Evolutionary conservation across 2,888 invertebrate genomes (phyloP).

Genomic region (Leptinotarsa haldemani): DNA sequence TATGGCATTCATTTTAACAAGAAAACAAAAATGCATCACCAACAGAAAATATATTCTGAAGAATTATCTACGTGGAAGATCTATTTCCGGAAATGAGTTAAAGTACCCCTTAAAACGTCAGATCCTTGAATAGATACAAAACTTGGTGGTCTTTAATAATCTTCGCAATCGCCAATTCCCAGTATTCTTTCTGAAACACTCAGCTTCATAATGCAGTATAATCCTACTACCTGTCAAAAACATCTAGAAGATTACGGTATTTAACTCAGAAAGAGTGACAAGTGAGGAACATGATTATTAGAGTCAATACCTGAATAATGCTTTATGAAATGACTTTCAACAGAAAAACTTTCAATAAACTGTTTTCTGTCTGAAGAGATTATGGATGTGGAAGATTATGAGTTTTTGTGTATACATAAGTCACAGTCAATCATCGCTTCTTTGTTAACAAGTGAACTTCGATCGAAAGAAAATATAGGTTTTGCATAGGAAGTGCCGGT

Average conservation of each 20-base stretch:
- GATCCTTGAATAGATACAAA: not conserved
- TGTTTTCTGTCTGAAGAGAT: not conserved
- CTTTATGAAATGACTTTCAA: not conserved
- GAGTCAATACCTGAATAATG: not conserved
- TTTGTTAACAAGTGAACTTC: too few species aligned
- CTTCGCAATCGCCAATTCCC: not conserved
- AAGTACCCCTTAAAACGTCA: not conserved
- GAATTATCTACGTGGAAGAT: not conserved
- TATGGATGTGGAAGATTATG: not conserved
- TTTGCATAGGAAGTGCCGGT: too few species aligned
- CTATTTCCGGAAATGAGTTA: not conserved
- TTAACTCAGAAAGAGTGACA: not conserved
- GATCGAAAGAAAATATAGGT: too few species aligned
- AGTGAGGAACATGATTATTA: not conserved
- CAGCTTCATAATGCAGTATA: too few species aligned
- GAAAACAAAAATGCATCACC: not conserved
- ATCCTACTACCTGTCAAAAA: not conserved
- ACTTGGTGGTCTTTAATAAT: constrained; percentile 5
- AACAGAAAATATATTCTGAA: not conserved
- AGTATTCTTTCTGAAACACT: not conserved
- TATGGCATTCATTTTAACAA: not conserved
- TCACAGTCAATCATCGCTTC: too few species aligned
- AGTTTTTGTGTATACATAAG: not conserved
- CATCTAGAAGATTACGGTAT: not conserved
- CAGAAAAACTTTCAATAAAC: not conserved